These are phyloP conservation scores for Callionymus lyra DNA, from an alignment of 2,113 vertebrate species.

Conservation along the genomic window DNA sequence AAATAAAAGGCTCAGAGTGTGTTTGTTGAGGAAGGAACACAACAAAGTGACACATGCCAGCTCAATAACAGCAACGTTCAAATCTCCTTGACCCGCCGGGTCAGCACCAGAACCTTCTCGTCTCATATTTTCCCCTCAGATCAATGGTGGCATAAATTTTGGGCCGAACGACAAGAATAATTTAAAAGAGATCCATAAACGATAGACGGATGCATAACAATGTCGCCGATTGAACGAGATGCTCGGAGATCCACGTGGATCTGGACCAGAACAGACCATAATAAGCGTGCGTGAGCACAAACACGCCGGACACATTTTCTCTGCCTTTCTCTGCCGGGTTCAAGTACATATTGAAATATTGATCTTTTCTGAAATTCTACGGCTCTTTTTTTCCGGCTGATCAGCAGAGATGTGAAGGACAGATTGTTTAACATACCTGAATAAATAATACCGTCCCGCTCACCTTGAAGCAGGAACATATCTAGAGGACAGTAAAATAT, in stretches of 20 bases:
- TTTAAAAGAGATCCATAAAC: constrained; percentile 98
- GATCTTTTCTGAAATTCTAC: constrained; percentile 92
- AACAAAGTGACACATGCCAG: constrained; percentile 57
- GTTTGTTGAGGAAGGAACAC: constrained; percentile 41
- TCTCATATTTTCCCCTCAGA: constrained; percentile 98
- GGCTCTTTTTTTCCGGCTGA: constrained; percentile 81
- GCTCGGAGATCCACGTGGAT: constrained; percentile 19
- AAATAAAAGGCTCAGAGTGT: too few species aligned
- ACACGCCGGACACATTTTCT: constrained; percentile 20
- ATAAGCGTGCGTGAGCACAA: constrained; percentile 29
- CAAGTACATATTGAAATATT: constrained; percentile 95
- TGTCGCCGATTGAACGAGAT: constrained; percentile 47
- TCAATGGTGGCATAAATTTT: constrained; percentile 98
- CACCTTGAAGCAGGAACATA: constrained; percentile 23
- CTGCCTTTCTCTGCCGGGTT: constrained; percentile 78
- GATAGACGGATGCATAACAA: constrained; percentile 59
- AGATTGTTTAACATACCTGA: constrained; percentile 71
- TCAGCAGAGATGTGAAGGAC: constrained; percentile 87
- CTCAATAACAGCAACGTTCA: constrained; percentile 84
- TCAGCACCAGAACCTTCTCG: constrained; percentile 91
- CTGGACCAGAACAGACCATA: constrained; percentile 5
- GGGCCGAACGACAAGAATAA: constrained; percentile 98
- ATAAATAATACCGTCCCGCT: constrained; percentile 60
- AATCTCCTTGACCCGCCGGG: constrained; percentile 96
- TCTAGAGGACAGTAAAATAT: constrained; percentile 10